Evolutionary conservation across 1,140 invertebrate species (phyloP).

Genomic region (Sinella curviseta): DNA sequence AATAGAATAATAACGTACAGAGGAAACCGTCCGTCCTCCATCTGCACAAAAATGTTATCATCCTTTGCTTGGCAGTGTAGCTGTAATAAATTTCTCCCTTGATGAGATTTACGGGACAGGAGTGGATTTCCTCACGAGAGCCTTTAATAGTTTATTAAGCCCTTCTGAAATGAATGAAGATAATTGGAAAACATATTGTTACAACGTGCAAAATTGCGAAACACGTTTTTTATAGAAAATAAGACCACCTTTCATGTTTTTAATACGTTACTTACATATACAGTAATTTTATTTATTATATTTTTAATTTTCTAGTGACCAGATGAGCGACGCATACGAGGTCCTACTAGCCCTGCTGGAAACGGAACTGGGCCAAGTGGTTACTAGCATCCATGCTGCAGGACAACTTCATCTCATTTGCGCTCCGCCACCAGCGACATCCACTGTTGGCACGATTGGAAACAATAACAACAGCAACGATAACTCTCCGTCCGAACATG

Average conservation of each 20-base stretch:
- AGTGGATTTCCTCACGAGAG: background rate
- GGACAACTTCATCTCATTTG: constrained; percentile 48
- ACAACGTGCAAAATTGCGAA: background rate
- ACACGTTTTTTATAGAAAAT: background rate
- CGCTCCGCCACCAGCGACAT: background rate
- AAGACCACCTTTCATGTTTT: background rate
- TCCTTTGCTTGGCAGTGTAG: background rate
- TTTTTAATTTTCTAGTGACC: constrained; percentile 60
- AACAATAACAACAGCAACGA: constrained; percentile 19
- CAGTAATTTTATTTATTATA: background rate
- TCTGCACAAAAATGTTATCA: background rate
- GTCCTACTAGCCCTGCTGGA: constrained; percentile 72
- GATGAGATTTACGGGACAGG: background rate
- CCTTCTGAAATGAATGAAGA: background rate
- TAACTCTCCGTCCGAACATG: constrained; percentile 1
- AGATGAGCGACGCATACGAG: constrained; percentile 75
- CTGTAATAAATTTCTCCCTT: background rate
- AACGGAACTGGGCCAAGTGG: constrained; percentile 64
- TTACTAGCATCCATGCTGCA: constrained; percentile 59
- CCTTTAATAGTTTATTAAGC: constrained; percentile 9
- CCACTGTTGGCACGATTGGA: background rate
- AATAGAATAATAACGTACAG: background rate
- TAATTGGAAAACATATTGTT: background rate
- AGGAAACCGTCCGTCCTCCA: background rate
- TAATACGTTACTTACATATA: background rate